A percentile compares a stretch with the other conserved stretches of the same genome.
These are phyloP conservation scores for Oligia latruncula DNA, from an alignment of 2,888 invertebrate genomes.

Conservation along the genomic window DNA sequence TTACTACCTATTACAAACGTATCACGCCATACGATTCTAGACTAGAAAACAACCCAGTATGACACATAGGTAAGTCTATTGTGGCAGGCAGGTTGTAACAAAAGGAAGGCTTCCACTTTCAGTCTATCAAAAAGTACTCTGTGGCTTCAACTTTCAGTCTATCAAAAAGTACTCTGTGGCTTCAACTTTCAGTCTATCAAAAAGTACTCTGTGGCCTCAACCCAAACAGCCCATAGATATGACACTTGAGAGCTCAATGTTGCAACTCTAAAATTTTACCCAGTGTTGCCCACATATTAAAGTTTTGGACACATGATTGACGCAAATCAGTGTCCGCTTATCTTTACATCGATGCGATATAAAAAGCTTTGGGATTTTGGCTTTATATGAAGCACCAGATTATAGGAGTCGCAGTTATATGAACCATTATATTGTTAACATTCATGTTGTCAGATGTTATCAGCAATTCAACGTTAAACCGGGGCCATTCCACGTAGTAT, in stretches of 20 bases:
- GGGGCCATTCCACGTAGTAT: constrained; percentile 22
- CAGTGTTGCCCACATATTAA: background rate
- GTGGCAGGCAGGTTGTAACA: background rate
- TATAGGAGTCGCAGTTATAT: background rate
- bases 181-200: too few relatives aligned
- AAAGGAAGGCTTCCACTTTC: background rate
- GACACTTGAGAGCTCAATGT: background rate
- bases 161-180: too few relatives aligned
- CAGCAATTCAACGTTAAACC: constrained; percentile 15
- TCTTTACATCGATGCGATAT: constrained; percentile 12
- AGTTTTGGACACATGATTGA: background rate
- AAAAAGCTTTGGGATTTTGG: constrained; percentile 11
- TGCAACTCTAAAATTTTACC: background rate
- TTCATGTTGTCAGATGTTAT: constrained; percentile 24
- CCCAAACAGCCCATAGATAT: background rate
- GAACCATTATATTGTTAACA: constrained; percentile 4
- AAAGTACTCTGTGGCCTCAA: too few relatives aligned
- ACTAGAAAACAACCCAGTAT: background rate
- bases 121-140: too few relatives aligned
- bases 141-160: too few relatives aligned
- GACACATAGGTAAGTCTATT: background rate
- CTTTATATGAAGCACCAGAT: constrained; percentile 12
- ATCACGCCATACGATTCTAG: background rate
- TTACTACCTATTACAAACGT: background rate
- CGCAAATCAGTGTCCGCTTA: constrained; percentile 15